Conservation (phyloP, 2,113 vertebrate species). For the Leucoraja erinaceus region DNA sequence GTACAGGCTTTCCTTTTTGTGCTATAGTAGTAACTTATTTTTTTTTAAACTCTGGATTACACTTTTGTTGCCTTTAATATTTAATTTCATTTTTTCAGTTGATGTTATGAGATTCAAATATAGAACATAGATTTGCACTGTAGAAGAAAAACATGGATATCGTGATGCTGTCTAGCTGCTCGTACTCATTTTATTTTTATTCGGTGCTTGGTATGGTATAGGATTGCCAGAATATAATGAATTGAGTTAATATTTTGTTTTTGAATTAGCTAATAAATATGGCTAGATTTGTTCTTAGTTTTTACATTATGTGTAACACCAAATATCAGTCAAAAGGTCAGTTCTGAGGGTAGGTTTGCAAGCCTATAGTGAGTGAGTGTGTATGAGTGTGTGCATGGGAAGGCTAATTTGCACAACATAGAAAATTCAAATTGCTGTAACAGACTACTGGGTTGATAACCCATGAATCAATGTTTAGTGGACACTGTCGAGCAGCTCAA, state of each 20-base stretch:
- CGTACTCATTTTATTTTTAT: background rate
- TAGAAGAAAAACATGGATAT: background rate
- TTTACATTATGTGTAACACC: conserved; percentile 7
- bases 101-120: background rate
- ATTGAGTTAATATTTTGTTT: background rate
- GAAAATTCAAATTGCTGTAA: background rate
- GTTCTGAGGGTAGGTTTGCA: background rate
- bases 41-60: conserved; percentile 1
- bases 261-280: background rate
- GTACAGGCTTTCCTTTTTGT: background rate
- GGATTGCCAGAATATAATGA: background rate
- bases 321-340: background rate
- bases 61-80: conserved; percentile 19
- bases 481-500: background rate
- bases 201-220: background rate
- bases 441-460: background rate
- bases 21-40: conserved; percentile 3
- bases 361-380: background rate
- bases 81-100: background rate
- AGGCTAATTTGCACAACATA: background rate
- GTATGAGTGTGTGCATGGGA: background rate
- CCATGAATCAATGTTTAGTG: background rate
- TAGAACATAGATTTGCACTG: conserved; percentile 7
- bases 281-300: background rate
- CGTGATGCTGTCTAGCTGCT: background rate